Evolutionary conservation across 2,888 invertebrate genomes (phyloP).

Genomic region (Latrodectus hesperus): DNA sequence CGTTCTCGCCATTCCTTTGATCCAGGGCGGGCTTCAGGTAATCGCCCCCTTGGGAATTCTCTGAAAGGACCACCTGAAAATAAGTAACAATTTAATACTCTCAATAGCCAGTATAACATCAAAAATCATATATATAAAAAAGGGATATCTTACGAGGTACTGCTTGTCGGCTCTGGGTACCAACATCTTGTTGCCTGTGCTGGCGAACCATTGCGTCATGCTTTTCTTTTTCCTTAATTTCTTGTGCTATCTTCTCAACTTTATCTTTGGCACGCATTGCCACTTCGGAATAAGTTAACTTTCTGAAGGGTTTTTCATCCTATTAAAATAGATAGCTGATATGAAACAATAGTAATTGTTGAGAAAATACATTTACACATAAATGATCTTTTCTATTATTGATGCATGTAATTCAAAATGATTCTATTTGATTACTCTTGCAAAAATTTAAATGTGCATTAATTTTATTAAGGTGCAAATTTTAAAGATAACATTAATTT

Average conservation of each 20-base stretch:
- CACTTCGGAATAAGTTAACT: slow-evolving; percentile 69
- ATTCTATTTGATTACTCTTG: too few species aligned
- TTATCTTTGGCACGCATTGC: slow-evolving; percentile 68
- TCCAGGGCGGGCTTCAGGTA: slow-evolving; percentile 52
- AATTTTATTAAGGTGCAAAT: too few species aligned
- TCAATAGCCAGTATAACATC: too few species aligned
- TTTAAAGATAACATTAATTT: too few species aligned
- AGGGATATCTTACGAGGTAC: slow-evolving; percentile 26
- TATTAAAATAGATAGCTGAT: slow-evolving; percentile 8
- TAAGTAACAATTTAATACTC: too few species aligned
- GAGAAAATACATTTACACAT: not conserved
- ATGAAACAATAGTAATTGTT: not conserved
- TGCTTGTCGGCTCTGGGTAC: slow-evolving; percentile 61
- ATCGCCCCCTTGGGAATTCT: slow-evolving; percentile 59
- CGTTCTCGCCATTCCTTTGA: slow-evolving; percentile 56
- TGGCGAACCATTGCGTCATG: slow-evolving; percentile 66
- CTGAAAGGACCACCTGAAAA: slow-evolving; percentile 58
- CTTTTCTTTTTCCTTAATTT: slow-evolving; percentile 58
- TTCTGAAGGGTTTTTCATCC: slow-evolving; percentile 67
- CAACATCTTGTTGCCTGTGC: slow-evolving; percentile 61
- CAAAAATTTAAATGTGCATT: too few species aligned
- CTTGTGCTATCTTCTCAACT: slow-evolving; percentile 66
- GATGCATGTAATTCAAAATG: too few species aligned
- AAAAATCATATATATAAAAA: not conserved
- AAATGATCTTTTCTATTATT: not conserved